phyloP scores from a whole-genome alignment of 1,140 invertebrate genomes.

The Diorhabda carinulata region DNA sequence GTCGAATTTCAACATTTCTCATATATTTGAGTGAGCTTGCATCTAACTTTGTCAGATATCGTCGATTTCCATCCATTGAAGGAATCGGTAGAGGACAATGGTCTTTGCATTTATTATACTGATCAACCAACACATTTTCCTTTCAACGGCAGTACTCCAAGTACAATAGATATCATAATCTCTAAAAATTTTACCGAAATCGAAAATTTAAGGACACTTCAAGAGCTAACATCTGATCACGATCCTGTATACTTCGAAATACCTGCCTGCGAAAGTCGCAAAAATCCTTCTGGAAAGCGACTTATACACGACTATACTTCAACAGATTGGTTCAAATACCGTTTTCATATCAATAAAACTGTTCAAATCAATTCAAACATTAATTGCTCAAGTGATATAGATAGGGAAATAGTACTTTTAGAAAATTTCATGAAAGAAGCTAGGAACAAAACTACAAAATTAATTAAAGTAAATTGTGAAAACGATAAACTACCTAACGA shows the following conservation, averaged over 20 bases:
- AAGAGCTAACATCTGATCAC: not conserved
- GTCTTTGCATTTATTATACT: too few species aligned
- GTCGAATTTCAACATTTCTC: too few species aligned
- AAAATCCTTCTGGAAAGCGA: too few species aligned
- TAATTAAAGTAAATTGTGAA: not conserved
- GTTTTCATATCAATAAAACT: slow-evolving; percentile 1
- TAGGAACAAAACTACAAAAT: not conserved
- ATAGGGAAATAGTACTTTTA: not conserved
- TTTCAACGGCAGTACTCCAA: not conserved
- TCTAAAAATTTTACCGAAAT: slow-evolving; percentile 1
- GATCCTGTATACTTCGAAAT: too few species aligned
- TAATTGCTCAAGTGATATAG: not conserved
- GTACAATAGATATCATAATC: not conserved
- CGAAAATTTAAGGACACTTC: not conserved
- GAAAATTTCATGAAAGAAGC: not conserved
- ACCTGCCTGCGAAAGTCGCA: too few species aligned
- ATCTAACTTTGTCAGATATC: too few species aligned
- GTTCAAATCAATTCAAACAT: not conserved
- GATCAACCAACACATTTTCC: not conserved
- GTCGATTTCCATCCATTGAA: too few species aligned
- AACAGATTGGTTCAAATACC: not conserved
- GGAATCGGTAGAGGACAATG: too few species aligned
- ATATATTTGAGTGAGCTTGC: too few species aligned
- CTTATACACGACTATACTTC: too few species aligned
- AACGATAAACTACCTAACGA: not conserved